Base-by-base conservation (phyloP, 2,888 invertebrate genomes). In the Parapristionchus giblindavisi region DNA sequence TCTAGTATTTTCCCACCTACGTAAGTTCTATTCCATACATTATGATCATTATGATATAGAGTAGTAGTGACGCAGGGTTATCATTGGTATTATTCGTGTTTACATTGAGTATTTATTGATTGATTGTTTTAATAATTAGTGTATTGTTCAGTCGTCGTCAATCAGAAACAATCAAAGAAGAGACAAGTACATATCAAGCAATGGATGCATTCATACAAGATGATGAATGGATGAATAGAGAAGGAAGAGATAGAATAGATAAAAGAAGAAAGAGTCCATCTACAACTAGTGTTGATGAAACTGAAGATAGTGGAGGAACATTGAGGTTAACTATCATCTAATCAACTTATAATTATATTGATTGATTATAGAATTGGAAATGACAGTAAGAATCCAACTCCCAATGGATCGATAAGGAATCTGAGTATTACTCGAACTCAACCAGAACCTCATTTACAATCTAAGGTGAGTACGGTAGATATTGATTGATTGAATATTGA, bases 251-350 rank as follows among this genome's bases (percentile, higher is more conserved):
- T 34, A 51, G 4, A 29, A 32, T 32, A 32, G 43, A 43, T 40
- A 24, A 58, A 3, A 58, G 58, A 32, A 5, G 58, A 27, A 21
- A 29, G 27, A 32, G 8, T 21, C 70, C 70, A 8, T 52, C 70
- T 1, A 52, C 52, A 4, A 43, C 38, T 17, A 51, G 52, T 14
- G 27, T 54, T 3, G 70, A 70, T 8, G 70, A 70, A 32, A 70
- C 75, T 51, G 75, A 78, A 63, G 75, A 75, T 40, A 78, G 78
- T 58, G 78, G 78, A 40, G 78, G 78, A n/a, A 78, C 78, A 17
- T 38, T 78, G 66, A 70, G 75, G 58, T 61, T 43, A 27, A 52
- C 32, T n/a, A n/a, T n/a, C n/a, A n/a, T n/a, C n/a, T n/a, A n/a
- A n/a, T n/a, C n/a, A n/a, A n/a, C n/a, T n/a, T n/a, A n/a, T n/a